These are phyloP conservation scores for Alouatta palliata DNA, from an alignment of 2,113 vertebrate genomes.

Conservation along the genomic window DNA sequence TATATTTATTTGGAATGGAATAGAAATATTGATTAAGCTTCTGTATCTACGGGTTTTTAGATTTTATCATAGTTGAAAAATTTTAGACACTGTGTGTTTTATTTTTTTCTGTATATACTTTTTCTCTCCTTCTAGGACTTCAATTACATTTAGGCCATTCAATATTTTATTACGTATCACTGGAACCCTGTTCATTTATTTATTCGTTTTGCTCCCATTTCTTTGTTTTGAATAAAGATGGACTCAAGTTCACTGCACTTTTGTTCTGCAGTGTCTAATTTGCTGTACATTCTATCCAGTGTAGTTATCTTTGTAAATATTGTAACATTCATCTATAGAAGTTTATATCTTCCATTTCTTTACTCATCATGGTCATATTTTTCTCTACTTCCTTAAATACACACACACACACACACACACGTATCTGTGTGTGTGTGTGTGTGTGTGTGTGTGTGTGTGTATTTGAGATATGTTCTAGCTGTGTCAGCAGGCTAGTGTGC, in stretches of 20 bases:
- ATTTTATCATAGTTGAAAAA: neutral
- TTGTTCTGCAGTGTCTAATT: neutral
- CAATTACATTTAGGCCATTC: neutral
- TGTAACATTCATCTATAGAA: neutral
- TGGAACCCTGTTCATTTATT: neutral
- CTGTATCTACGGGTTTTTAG: neutral
- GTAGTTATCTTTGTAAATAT: neutral
- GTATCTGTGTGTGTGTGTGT: too few relatives aligned
- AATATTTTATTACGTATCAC: too few relatives aligned
- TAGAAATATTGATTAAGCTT: neutral
- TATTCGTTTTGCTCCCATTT: neutral
- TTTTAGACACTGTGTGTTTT: neutral
- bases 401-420: too few relatives aligned
- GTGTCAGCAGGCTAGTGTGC: too few relatives aligned
- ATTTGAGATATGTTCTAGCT: too few relatives aligned
- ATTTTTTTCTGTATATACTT: neutral
- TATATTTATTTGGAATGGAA: neutral
- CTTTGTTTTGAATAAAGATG: neutral
- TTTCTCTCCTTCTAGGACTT: neutral
- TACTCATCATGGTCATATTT: neutral
- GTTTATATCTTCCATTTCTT: neutral
- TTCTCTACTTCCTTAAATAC: neutral
- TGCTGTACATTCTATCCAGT: neutral
- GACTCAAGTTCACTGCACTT: neutral
- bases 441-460: too few relatives aligned